These are phyloP conservation scores for Alligator sinensis DNA, from an alignment of 2,113 vertebrate genomes.

Conservation along the genomic window DNA sequence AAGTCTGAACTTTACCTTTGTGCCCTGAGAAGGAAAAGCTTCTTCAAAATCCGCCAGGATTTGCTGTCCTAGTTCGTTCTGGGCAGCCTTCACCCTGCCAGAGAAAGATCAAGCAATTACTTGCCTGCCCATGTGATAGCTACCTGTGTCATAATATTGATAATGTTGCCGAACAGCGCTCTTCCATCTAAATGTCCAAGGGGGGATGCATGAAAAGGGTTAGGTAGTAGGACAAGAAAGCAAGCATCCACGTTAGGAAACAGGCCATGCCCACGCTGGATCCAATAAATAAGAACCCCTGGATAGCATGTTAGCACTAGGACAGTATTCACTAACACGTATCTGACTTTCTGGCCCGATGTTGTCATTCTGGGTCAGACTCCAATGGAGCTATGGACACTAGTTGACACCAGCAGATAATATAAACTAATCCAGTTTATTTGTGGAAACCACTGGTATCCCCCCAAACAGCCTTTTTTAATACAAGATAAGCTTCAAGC, in stretches of 20 bases:
- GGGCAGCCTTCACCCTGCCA: conserved; percentile 94
- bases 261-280: background rate
- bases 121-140: background rate
- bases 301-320: background rate
- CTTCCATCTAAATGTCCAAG: background rate
- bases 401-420: background rate
- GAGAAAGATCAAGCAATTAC: background rate
- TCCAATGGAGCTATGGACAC: background rate
- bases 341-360: background rate
- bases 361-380: background rate
- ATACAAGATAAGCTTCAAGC: background rate
- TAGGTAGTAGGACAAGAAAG: background rate
- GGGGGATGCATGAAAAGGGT: background rate
- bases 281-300: background rate
- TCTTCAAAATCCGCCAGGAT: conserved; percentile 98
- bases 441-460: rapidly evolving
- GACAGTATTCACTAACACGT: background rate
- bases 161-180: background rate
- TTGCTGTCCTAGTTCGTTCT: conserved; percentile 96
- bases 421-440: background rate
- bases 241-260: background rate
- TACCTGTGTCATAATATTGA: background rate
- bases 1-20: conserved; percentile 86
- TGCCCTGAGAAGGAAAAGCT: conserved; percentile 94
- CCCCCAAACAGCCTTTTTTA: background rate